Base-by-base conservation (phyloP, 2,797 vertebrate species). In the Propithecus deckenii region DNA sequence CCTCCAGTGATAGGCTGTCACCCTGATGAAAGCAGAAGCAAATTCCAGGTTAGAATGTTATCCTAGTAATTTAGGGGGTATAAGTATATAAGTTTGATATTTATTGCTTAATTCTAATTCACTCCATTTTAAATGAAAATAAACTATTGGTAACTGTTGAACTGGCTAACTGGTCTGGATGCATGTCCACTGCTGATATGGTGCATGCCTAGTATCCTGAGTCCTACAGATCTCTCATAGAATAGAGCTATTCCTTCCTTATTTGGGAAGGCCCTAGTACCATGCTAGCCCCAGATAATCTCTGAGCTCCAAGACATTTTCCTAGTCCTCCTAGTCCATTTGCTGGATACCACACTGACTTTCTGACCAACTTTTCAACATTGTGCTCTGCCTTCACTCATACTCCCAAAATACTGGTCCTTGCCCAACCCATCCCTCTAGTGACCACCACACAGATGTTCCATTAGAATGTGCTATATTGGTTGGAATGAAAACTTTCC, bases 11-110 rank as follows among this genome's bases (percentile, higher is more conserved):
- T 99, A 12, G 99, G 99, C 94, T 97, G 99, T 75, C 98, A 99
- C 71, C 99, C 99, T 52, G 99, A 99, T 91, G 99, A 99, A 65
- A 99, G 98, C 8, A 99, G 99, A 97, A 99, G 99, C 99, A 99
- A 99, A 98, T 99, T 99, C 97, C 99, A 99, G 99, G 99, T 99
- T 98, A 98, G 98, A 95, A 61, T 6, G 5, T 79, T 79, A 69
- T 67, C 22, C 52, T 97, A 35, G 55, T 95, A 92, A 57, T 92
- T 87, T 59, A 32, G 35, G n/a, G 41, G 67, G 2, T 89, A 2
- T 94, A 86, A 72, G 28, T 93, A 38, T 93, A 52, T 0, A 72
- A 38, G 41, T 71, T 84, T 96, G 72, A 76, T 94, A 81, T 80
- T 97, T 96, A 52, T 65, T 95, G 87, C 43, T 84, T 85, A 57